Percentiles rank a stretch among this genome's conserved stretches.
Evolutionary conservation across 2,888 invertebrate species (phyloP).

Genomic region (Xylota sylvarum): DNA sequence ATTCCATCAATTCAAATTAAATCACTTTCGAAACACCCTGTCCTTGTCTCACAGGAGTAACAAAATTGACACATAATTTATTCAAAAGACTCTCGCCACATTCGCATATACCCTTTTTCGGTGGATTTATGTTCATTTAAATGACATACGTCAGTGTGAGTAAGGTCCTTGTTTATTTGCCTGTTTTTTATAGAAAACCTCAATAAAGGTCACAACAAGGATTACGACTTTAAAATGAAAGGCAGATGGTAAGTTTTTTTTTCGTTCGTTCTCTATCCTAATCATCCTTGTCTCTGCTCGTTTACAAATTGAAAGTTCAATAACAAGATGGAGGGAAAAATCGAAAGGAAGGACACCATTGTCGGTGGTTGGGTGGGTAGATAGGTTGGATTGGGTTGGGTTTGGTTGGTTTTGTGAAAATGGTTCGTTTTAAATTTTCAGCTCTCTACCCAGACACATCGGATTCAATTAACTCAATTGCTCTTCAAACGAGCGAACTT

Average conservation of each 20-base stretch:
- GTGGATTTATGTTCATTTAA: slow-evolving; percentile 53
- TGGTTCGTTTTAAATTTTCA: slow-evolving; percentile 30
- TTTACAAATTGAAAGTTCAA: slow-evolving; percentile 49
- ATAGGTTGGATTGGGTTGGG: background rate
- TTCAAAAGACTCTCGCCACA: slow-evolving; percentile 32
- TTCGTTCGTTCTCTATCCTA: background rate
- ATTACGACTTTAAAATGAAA: slow-evolving; percentile 14
- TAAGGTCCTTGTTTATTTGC: slow-evolving; percentile 10
- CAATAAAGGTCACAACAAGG: slow-evolving; percentile 49
- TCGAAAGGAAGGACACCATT: background rate
- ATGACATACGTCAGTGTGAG: slow-evolving; percentile 47
- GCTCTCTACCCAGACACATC: slow-evolving; percentile 34
- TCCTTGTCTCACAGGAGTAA: background rate
- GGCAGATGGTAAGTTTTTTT: background rate
- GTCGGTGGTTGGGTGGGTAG: no score
- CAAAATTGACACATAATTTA: slow-evolving; percentile 24
- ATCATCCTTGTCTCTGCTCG: slow-evolving; percentile 16
- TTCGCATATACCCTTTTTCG: slow-evolving; percentile 36
- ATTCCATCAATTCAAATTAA: background rate
- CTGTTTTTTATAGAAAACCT: background rate
- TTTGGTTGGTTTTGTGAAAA: background rate
- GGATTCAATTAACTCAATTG: slow-evolving; percentile 61
- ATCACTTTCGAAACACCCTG: background rate
- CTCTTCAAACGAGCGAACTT: slow-evolving; percentile 68
- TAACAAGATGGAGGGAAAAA: slow-evolving; percentile 6